Base-by-base conservation (phyloP, 2,888 invertebrate genomes). In the Hydriomena furcata region DNA sequence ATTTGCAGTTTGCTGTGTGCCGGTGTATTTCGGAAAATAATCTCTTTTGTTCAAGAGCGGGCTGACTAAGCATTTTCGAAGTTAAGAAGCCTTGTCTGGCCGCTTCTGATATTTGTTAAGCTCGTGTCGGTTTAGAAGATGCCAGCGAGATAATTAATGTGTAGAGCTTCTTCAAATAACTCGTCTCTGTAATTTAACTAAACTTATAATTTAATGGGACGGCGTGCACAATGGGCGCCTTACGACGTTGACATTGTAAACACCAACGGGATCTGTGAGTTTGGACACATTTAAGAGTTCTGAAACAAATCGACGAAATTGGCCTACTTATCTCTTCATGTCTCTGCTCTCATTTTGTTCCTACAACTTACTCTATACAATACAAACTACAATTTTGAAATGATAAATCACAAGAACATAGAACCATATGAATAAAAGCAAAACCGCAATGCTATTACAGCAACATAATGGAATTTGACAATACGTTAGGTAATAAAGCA, bases 111-210 rank as follows among this genome's bases (percentile, higher is more conserved):
- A 84, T 84, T 84, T 84, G 85, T 80, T 79, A 79, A 84, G 82
- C 75, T 79, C 72, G 78, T 80, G 81, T 81, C 80, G 77, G 82
- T 81, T 78, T 73, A 75, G 76, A 76, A 81, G 80, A 80, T 79
- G 79, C 75, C 77, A 73, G 74, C 71, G 65, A 82, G 82, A 84
- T 86, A 86, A 85, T 86, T 82, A 84, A 85, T 84, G 82, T 81
- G 77, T 79, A 70, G 63, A 76, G 71, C 72, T 67, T 71, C 71
- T 70, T 58, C 60, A 59, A 70, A n/a, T n/a, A n/a, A 72, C 71
- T 69, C 61, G 60, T 55, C 67, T 66, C 63, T 70, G 70, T 73
- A 71, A 77, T 78, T 81, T 76, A 76, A 70, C 70, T 61, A 79
- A n/a, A 80, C 69, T 82, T 78, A 65, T 73, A 76, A 77, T 76